These are phyloP conservation scores for Brachymystax lenok DNA, from an alignment of 2,797 vertebrate genomes.

Conservation along the genomic window DNA sequence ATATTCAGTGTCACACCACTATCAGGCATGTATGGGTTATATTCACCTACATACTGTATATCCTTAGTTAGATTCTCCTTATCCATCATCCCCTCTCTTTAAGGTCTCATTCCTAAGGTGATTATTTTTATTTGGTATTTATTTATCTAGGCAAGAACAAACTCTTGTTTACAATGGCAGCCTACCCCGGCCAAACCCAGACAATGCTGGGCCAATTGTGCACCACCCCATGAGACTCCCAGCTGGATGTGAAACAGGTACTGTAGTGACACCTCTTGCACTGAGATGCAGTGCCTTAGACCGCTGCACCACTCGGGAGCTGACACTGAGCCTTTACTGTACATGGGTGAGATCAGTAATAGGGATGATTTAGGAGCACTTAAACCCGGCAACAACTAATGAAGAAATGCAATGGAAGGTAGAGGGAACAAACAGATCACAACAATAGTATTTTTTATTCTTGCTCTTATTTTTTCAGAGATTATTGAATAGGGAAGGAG, in stretches of 20 bases:
- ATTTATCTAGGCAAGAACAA: too few relatives aligned
- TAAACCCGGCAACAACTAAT: neutral
- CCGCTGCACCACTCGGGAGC: too few relatives aligned
- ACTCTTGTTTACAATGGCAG: too few relatives aligned
- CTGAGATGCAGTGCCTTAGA: too few relatives aligned
- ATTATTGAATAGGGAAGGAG: neutral
- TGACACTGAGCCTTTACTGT: neutral
- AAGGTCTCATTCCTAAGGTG: neutral
- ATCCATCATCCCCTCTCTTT: neutral
- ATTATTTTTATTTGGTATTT: too few relatives aligned
- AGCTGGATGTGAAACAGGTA: too few relatives aligned
- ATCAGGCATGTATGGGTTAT: constrained; percentile 14
- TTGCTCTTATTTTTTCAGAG: neutral
- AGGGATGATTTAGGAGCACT: neutral
- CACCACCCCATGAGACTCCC: too few relatives aligned
- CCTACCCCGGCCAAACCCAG: too few relatives aligned
- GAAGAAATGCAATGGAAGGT: neutral
- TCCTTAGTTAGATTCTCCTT: neutral
- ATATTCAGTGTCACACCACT: constrained; percentile 32
- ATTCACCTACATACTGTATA: neutral
- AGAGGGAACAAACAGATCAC: neutral
- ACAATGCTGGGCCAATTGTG: too few relatives aligned
- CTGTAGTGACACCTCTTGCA: too few relatives aligned
- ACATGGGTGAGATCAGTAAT: neutral
- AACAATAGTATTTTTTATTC: neutral